These are phyloP conservation scores for Fopius arisanus DNA, from an alignment of 1,140 invertebrate species.

Conservation along the genomic window DNA sequence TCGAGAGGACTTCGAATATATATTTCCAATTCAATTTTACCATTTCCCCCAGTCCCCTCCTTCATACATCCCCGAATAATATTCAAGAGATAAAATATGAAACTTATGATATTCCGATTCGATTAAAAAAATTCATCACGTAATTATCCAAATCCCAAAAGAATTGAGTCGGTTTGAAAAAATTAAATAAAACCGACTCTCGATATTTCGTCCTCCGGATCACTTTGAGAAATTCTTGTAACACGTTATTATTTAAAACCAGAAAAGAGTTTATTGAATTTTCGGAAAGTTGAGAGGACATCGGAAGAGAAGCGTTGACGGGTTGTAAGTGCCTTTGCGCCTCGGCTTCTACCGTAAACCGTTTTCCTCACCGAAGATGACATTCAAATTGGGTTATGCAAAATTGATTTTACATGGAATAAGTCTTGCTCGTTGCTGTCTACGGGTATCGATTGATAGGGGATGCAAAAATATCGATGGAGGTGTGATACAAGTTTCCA, in stretches of 20 bases:
- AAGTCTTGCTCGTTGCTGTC: conserved; percentile 44
- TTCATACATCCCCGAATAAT: neutral
- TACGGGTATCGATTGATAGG: conserved; percentile 18
- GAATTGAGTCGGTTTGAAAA: too few relatives aligned
- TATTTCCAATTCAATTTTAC: conserved; percentile 7
- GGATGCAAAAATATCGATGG: neutral
- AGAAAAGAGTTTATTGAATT: neutral
- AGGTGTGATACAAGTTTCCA: neutral
- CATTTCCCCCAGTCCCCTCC: neutral
- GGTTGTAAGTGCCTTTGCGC: conserved; percentile 2
- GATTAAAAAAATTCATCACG: too few relatives aligned
- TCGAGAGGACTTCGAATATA: conserved; percentile 5
- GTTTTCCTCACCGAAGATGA: conserved; percentile 48
- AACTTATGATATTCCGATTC: too few relatives aligned
- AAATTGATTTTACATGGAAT: conserved; percentile 57
- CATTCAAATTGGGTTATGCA: conserved; percentile 54
- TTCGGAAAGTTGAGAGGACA: neutral
- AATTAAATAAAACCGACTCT: too few relatives aligned
- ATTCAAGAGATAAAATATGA: neutral
- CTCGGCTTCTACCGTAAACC: conserved; percentile 31
- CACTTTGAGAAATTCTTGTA: neutral
- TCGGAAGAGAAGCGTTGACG: neutral
- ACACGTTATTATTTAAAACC: neutral
- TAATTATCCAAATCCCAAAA: too few relatives aligned
- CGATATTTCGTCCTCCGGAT: neutral